These are phyloP conservation scores for Carlito syrichta DNA, from an alignment of 2,113 vertebrate species.

Conservation along the genomic window DNA sequence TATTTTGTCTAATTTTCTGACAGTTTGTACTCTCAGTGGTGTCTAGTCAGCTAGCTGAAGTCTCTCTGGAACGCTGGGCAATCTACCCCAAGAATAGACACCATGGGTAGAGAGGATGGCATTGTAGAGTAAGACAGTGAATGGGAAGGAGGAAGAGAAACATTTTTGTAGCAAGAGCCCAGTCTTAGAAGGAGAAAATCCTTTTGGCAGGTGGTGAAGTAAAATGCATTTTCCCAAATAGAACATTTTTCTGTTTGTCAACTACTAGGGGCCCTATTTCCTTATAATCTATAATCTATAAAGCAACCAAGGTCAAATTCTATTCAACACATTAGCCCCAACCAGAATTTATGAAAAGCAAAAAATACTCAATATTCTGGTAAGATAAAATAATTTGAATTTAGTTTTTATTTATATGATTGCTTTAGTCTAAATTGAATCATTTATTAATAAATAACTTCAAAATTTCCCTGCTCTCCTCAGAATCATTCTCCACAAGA, in stretches of 20 bases:
- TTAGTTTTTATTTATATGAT: background rate
- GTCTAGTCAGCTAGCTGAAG: too few relatives aligned
- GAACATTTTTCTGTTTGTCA: background rate
- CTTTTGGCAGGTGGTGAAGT: background rate
- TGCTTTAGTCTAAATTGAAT: background rate
- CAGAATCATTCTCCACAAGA: background rate
- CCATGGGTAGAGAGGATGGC: accelerated
- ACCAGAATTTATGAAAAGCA: background rate
- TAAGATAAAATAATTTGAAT: background rate
- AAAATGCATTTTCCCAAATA: background rate
- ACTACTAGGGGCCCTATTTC: background rate
- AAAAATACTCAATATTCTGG: background rate
- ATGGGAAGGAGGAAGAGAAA: too few relatives aligned
- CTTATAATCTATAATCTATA: background rate
- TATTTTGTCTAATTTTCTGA: background rate
- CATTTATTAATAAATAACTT: background rate
- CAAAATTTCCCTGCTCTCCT: background rate
- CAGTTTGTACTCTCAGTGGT: background rate
- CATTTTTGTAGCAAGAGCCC: background rate
- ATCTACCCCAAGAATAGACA: background rate
- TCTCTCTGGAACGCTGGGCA: background rate
- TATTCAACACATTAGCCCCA: background rate
- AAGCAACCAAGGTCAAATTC: background rate
- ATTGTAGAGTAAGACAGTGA: accelerated
- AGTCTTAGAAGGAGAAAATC: background rate